Base-by-base conservation (phyloP, 2,888 invertebrate genomes). In the Deladenus siricidicola region DNA sequence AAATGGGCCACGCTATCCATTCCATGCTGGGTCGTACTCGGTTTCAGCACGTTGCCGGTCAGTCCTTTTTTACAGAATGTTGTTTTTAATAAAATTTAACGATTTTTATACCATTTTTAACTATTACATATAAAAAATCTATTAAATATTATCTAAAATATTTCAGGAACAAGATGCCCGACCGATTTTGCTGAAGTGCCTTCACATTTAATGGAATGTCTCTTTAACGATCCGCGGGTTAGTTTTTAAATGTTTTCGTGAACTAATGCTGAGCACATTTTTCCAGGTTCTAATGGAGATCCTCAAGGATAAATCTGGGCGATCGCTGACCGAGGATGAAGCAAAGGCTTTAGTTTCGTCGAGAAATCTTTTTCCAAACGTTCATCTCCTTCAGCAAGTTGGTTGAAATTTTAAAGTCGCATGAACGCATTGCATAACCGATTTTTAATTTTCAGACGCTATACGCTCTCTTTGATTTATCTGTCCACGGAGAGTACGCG, bases 101-200 rank as follows among this genome's bases (percentile, higher is more conserved):
- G n/a, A n/a, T n/a, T n/a, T n/a, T n/a, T n/a, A n/a, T n/a, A n/a
- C n/a, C n/a, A n/a, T n/a, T n/a, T n/a, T n/a, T n/a, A n/a, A n/a
- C n/a, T n/a, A n/a, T n/a, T n/a, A n/a, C n/a, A n/a, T n/a, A n/a
- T n/a, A n/a, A 21, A 55, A 17, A 43, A 58, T 30, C 1, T 39
- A 29, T 45, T 50, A n/a, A 1, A 23, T 54, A n/a, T n/a, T n/a
- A n/a, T n/a, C n/a, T n/a, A n/a, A n/a, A n/a, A n/a, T n/a, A n/a
- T 56, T 65, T 48, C 62, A 81, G 94, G 96, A 63, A 99, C 98
- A 0, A 84, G 98, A 59, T 96, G 94, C 80, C 86, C 90, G 67
- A 94, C 96, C 3, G 98, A 99, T 83, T 89, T 98, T 79, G 96
- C 98, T 1, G 98, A 99, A 84, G 77, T 98, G 45, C 98, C 98